A percentile compares a stretch with the other conserved stretches of the same genome.
Conservation (phyloP, 2,888 invertebrate species). For the Empis livida region DNA sequence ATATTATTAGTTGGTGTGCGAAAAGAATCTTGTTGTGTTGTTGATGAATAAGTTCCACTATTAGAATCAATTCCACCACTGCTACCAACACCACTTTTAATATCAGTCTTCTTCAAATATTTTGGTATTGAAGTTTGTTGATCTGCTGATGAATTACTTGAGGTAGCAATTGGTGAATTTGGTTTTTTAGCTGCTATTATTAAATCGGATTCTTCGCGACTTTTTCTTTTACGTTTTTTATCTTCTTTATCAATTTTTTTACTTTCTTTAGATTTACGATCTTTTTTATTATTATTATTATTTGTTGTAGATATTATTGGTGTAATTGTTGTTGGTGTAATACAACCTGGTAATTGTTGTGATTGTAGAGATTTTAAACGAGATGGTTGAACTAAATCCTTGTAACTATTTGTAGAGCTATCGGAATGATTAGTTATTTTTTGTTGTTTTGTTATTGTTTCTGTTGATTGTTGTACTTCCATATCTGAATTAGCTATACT, state of each 20-base stretch:
- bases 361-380: neutral
- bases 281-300: constrained; percentile 34
- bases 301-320: constrained; percentile 15
- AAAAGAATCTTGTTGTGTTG: no score
- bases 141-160: constrained; percentile 10
- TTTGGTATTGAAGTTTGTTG: neutral
- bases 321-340: neutral
- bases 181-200: neutral
- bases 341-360: neutral
- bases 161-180: neutral
- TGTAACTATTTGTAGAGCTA: constrained; percentile 29
- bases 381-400: constrained; percentile 17
- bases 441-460: no score
- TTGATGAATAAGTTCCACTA: no score
- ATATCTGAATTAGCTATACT: no score
- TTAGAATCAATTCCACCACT: no score
- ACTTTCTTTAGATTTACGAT: constrained; percentile 43
- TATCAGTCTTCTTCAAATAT: no score
- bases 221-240: constrained; percentile 38
- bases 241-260: constrained; percentile 45
- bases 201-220: neutral
- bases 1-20: no score
- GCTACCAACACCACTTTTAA: no score
- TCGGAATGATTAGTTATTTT: constrained; percentile 22
- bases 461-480: no score